Percentiles rank a stretch among this genome's conserved stretches.
These are phyloP conservation scores for Apotomis capreana DNA, from an alignment of 2,888 invertebrate species.

Conservation along the genomic window DNA sequence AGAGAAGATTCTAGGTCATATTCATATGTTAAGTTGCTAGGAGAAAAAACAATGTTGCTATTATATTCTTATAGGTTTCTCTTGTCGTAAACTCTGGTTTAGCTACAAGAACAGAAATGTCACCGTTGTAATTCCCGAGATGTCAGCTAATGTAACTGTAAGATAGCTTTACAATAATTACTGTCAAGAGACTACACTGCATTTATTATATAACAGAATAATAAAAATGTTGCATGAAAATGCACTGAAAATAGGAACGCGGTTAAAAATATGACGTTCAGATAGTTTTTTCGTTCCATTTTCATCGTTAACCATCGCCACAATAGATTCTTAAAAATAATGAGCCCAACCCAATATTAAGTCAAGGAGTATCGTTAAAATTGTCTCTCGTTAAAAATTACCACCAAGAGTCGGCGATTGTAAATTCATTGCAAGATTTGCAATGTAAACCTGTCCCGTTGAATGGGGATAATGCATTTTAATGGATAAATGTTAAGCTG, in stretches of 20 bases:
- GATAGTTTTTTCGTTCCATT: conserved; percentile 13
- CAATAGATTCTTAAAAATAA: conserved; percentile 36
- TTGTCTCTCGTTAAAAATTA: conserved; percentile 79
- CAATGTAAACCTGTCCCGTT: conserved; percentile 75
- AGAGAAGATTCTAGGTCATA: no score
- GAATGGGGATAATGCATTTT: conserved; percentile 83
- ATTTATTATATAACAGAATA: no score
- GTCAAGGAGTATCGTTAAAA: conserved; percentile 72
- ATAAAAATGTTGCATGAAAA: neutral
- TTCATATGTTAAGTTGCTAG: no score
- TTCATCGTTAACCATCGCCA: conserved; percentile 18
- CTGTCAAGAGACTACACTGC: no score
- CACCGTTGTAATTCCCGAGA: no score
- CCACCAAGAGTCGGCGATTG: conserved; percentile 70
- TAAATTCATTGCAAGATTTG: conserved; percentile 77
- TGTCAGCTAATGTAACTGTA: no score
- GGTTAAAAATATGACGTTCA: neutral
- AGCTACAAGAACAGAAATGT: no score
- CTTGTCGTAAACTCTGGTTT: no score
- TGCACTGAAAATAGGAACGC: neutral
- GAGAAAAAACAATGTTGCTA: no score
- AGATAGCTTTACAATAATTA: no score
- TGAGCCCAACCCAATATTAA: conserved; percentile 65
- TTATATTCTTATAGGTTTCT: no score
- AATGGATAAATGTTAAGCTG: conserved; percentile 73